These are phyloP conservation scores for Apodemia zela DNA, from an alignment of 2,888 invertebrate genomes.

Conservation along the genomic window DNA sequence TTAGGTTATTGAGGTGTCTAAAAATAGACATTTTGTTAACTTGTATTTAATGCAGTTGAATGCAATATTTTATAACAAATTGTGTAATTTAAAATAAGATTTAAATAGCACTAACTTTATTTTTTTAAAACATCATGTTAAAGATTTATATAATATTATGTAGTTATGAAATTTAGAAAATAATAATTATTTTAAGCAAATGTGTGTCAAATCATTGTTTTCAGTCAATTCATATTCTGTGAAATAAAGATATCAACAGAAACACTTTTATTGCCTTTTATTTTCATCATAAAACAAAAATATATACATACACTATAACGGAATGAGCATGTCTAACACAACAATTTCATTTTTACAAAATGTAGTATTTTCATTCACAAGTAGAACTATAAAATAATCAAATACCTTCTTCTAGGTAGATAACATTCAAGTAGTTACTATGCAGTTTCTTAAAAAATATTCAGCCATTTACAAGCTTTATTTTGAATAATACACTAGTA, in stretches of 20 bases:
- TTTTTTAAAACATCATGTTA: constrained; percentile 78
- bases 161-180: constrained; percentile 76
- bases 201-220: constrained; percentile 76
- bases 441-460: not conserved
- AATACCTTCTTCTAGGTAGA: not conserved
- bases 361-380: constrained; percentile 1
- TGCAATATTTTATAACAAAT: constrained; percentile 79
- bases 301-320: constrained; percentile 16
- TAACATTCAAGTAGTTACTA: not conserved
- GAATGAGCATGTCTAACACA: constrained; percentile 10
- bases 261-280: constrained; percentile 26
- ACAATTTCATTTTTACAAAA: constrained; percentile 3
- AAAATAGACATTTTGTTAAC: constrained; percentile 69
- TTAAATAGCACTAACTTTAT: constrained; percentile 79
- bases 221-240: constrained; percentile 78
- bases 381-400: not conserved
- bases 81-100: constrained; percentile 72
- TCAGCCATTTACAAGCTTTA: constrained; percentile 11
- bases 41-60: constrained; percentile 79
- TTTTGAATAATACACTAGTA: constrained; percentile 19
- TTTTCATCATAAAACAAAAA: constrained; percentile 21
- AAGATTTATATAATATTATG: constrained; percentile 71
- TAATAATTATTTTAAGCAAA: constrained; percentile 66
- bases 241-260: constrained; percentile 70
- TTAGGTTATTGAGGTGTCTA: constrained; percentile 65